A percentile compares a stretch with the other conserved stretches of the same genome.
Conservation (phyloP, 2,113 vertebrate genomes). For the Haliaeetus leucogaster region DNA sequence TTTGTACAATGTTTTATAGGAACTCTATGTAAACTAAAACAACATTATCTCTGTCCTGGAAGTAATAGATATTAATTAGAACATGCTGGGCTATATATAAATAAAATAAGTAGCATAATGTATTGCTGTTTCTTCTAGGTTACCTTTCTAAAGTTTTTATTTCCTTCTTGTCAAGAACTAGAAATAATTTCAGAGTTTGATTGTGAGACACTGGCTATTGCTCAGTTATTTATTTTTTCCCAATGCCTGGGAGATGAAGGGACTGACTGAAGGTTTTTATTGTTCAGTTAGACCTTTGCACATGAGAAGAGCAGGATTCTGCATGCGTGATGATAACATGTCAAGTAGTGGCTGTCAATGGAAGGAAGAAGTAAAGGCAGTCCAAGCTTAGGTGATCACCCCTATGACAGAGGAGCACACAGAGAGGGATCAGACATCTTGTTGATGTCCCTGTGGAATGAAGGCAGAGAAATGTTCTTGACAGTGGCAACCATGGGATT, state of each 20-base stretch:
- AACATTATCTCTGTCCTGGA: background rate
- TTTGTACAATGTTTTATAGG: background rate
- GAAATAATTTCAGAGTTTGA: background rate
- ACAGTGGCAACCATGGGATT: slow-evolving; percentile 69
- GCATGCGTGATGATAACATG: slow-evolving; percentile 50
- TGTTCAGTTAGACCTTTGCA: slow-evolving; percentile 23
- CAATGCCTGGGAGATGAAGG: background rate
- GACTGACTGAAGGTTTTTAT: slow-evolving; percentile 29
- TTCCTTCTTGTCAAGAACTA: background rate
- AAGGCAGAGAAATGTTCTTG: slow-evolving; percentile 55
- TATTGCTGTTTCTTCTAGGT: background rate
- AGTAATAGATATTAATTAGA: background rate
- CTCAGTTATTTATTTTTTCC: background rate
- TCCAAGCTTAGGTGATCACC: slow-evolving; percentile 49
- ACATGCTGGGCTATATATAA: background rate
- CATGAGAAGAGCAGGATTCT: slow-evolving; percentile 20
- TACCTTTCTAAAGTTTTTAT: background rate
- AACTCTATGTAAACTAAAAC: background rate
- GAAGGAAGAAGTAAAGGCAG: slow-evolving; percentile 46
- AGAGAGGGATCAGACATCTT: slow-evolving; percentile 32
- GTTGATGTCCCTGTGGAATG: slow-evolving; percentile 60
- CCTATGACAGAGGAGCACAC: slow-evolving; percentile 15
- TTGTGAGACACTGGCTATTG: background rate
- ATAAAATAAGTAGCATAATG: background rate
- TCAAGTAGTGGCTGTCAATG: slow-evolving; percentile 43